Conservation (phyloP, 2,113 vertebrate species). For the Thryonomys swinderianus region DNA sequence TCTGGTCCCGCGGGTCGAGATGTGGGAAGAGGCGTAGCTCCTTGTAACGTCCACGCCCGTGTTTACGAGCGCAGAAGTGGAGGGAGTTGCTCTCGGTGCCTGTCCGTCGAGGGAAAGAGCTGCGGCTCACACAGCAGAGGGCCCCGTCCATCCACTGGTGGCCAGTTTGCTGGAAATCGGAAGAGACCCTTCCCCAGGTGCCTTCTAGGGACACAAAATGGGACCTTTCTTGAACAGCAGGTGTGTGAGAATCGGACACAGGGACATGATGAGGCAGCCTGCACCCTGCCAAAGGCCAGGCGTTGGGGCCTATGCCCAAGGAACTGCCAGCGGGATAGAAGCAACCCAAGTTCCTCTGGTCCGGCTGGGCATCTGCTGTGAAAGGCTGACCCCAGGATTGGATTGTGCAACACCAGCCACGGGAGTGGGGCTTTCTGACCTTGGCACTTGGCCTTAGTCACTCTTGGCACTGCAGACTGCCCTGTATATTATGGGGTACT, state of each 20-base stretch:
- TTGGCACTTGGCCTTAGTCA: rapidly evolving
- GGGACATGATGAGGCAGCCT: rapidly evolving
- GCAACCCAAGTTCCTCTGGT: not conserved
- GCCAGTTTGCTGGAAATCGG: not conserved
- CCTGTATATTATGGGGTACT: not conserved
- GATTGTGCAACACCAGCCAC: not conserved
- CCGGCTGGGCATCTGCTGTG: not conserved
- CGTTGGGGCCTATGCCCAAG: too few relatives aligned
- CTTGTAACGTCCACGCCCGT: not conserved
- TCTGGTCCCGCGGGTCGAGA: conserved; percentile 39
- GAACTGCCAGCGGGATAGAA: too few relatives aligned
- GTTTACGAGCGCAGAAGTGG: not conserved
- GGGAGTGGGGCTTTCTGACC: not conserved
- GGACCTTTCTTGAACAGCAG: not conserved
- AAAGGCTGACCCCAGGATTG: not conserved
- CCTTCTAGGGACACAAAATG: too few relatives aligned
- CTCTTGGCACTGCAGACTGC: rapidly evolving
- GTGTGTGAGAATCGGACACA: too few relatives aligned
- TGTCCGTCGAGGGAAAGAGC: too few relatives aligned
- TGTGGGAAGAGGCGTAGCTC: conserved; percentile 1
- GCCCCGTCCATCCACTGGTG: rapidly evolving
- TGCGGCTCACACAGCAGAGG: not conserved
- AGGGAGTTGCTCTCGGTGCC: rapidly evolving
- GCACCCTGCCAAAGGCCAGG: too few relatives aligned
- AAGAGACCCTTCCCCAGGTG: not conserved